phyloP scores from a whole-genome alignment of 35 echinoderm and acorn worm species.

The Hemicentrotus pulcherrimus region DNA sequence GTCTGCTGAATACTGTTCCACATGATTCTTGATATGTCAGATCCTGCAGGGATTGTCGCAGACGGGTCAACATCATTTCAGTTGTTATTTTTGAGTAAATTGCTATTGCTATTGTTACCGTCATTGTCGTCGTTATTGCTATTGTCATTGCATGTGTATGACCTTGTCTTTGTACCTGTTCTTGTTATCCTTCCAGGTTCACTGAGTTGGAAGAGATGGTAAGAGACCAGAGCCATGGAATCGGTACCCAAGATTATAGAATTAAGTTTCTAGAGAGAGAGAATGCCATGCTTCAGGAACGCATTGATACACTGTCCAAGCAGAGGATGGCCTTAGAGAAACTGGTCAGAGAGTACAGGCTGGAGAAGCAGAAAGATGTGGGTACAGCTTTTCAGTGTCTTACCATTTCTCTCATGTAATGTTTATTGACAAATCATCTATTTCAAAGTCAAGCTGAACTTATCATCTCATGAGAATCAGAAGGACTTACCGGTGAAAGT shows the following conservation, averaged over 20 bases:
- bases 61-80: not conserved
- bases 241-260: slow-evolving; percentile 87
- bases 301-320: slow-evolving; percentile 73
- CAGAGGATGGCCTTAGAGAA: slow-evolving; percentile 92
- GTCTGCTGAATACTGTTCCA: no score
- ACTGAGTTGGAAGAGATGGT: slow-evolving; percentile 76
- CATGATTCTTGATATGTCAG: no score
- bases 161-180: not conserved
- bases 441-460: no score
- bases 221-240: slow-evolving; percentile 68
- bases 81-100: not conserved
- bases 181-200: slow-evolving; percentile 46
- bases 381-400: not conserved
- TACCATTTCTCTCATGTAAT: no score
- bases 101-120: no score
- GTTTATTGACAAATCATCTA: no score
- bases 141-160: not conserved
- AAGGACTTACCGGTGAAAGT: no score
- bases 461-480: no score
- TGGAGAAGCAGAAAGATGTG: slow-evolving; percentile 97
- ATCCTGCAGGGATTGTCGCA: no score
- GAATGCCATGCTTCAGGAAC: slow-evolving; percentile 82
- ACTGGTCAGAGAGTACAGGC: slow-evolving; percentile 84
- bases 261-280: slow-evolving; percentile 92
- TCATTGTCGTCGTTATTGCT: no score